A percentile compares a stretch with the other conserved stretches of the same genome.
phyloP scores from a whole-genome alignment of 2,888 invertebrate species.

The Eilema caniola region DNA sequence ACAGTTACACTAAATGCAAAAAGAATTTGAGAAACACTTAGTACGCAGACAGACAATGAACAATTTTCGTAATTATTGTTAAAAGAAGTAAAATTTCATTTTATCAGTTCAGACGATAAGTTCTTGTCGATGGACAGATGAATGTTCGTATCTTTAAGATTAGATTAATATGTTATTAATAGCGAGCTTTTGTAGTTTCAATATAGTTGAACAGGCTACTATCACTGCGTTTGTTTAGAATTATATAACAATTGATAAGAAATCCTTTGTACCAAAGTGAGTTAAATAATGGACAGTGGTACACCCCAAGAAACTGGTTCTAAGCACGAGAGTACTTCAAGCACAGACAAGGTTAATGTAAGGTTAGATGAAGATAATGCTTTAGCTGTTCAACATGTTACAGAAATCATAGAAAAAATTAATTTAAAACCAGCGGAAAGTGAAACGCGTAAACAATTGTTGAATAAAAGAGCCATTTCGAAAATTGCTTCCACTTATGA shows the following conservation, averaged over 20 bases:
- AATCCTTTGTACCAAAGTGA: background rate
- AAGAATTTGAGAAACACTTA: too few relatives aligned
- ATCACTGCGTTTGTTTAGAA: background rate
- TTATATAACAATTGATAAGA: background rate
- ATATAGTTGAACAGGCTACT: background rate
- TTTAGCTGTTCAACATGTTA: background rate
- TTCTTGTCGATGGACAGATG: background rate
- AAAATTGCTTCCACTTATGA: slow-evolving; percentile 67
- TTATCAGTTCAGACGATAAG: background rate
- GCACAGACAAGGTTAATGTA: background rate
- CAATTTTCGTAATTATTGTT: too few relatives aligned
- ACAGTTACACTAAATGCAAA: too few relatives aligned
- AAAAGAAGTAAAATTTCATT: background rate
- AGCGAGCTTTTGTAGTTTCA: background rate
- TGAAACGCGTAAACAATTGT: background rate
- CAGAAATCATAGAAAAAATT: background rate
- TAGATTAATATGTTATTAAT: slow-evolving; percentile 1
- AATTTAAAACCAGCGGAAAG: too few relatives aligned
- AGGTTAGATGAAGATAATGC: background rate
- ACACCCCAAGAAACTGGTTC: background rate
- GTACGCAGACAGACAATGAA: too few relatives aligned
- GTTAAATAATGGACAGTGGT: background rate
- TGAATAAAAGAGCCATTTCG: slow-evolving; percentile 54
- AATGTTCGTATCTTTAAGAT: background rate
- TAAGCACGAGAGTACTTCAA: background rate